Evolutionary conservation across 1,140 invertebrate species (phyloP), one percentile per base, ranked within the genome.

Genomic region (Neoseiulus cucumeris): DNA sequence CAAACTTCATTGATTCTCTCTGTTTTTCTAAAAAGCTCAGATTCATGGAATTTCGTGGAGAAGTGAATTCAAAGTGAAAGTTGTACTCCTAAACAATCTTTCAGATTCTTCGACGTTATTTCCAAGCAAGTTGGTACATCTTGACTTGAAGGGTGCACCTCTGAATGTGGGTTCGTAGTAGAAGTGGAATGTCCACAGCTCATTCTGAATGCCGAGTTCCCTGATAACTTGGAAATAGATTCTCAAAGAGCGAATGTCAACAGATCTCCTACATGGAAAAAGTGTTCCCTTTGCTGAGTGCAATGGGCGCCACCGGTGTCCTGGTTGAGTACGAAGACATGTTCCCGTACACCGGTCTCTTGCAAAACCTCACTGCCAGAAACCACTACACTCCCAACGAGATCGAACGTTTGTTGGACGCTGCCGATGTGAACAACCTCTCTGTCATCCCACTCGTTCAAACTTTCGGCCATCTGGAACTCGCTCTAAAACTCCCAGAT

Each of bases 241-340:
- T 39, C 4, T 4, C 9, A 39, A 4, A 9, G 33, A 39, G 9
- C 33, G 4, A 9, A 39, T 39, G 4, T 47, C 28, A 4, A 7
- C 45, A 59, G 51, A 59, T 59, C 22, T 1, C 51, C 25, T 59
- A 18, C 51, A 59, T 59, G 51, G 51, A 59, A 25, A 59, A 9
- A 1, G 51, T 59, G 1, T 74, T 78, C 64, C 75, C 76, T 39
- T 68, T 80, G 51, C 69, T 81, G 17, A 77, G 75, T 73, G 79
- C 79, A 81, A 82, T 83, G 82, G 86, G 89, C 20, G 87, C 87
- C 0, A 95, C 87, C 42, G 90, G 89, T 1, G 74, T 95, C 22
- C 77, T 96, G 2, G 77, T 94, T 66, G 93, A 98, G 75, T 97
- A 95, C 78, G 93, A 97, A 78, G 93, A 98, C 71, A 95, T 93